A percentile compares a stretch with the other conserved stretches of the same genome.
phyloP scores from a whole-genome alignment of 2,888 invertebrate genomes.

The Phengaris arion region DNA sequence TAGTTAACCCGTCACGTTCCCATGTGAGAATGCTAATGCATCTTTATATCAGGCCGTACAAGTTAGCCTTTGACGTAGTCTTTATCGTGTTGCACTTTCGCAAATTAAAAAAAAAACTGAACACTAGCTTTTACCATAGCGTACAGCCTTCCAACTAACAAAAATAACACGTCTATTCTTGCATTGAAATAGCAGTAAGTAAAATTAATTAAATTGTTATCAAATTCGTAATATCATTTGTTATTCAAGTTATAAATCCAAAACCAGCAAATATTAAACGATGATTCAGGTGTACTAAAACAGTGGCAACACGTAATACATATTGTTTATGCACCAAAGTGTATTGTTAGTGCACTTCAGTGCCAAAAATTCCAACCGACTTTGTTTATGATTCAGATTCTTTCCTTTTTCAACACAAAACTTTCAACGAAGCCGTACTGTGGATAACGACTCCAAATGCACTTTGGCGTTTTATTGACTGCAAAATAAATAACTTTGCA shows the following conservation, averaged over 20 bases:
- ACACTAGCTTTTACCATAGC: neutral
- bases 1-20: slow-evolving; percentile 2
- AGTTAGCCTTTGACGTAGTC: neutral
- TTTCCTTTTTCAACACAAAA: slow-evolving; percentile 43
- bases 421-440: slow-evolving; percentile 42
- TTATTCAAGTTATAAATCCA: slow-evolving; percentile 14
- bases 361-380: slow-evolving; percentile 36
- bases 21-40: slow-evolving; percentile 13
- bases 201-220: neutral
- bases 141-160: neutral
- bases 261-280: neutral
- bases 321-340: slow-evolving; percentile 18
- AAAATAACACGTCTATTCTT: neutral
- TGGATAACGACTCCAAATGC: slow-evolving; percentile 34
- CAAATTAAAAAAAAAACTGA: neutral
- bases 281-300: slow-evolving; percentile 19
- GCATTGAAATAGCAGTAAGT: neutral
- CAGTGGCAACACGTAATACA: neutral
- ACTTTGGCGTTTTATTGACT: slow-evolving; percentile 31
- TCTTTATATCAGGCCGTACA: neutral
- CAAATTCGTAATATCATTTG: neutral
- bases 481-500: slow-evolving; percentile 26
- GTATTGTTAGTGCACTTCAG: slow-evolving; percentile 26
- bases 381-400: slow-evolving; percentile 44
- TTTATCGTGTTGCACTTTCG: neutral